Evolutionary conservation across 1,140 invertebrate species (phyloP).

Genomic region (Drosophila parabipectinata): DNA sequence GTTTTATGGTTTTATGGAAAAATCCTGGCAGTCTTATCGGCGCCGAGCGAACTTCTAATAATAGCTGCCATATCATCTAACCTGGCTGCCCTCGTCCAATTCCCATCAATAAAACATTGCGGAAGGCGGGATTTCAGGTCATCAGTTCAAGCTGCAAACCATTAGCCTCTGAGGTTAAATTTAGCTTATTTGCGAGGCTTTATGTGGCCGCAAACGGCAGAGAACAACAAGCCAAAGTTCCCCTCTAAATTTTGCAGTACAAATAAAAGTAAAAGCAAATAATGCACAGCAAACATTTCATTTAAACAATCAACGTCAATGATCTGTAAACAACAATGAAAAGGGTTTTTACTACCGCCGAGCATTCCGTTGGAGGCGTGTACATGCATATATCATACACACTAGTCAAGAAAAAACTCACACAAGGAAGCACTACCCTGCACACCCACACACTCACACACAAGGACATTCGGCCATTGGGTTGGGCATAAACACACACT

Average conservation of each 20-base stretch:
- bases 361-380: slow-evolving; percentile 63
- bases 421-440: slow-evolving; percentile 19
- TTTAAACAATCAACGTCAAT: slow-evolving; percentile 83
- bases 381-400: slow-evolving; percentile 69
- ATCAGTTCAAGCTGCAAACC: slow-evolving; percentile 37
- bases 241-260: slow-evolving; percentile 41
- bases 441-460: slow-evolving; percentile 8
- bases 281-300: slow-evolving; percentile 80
- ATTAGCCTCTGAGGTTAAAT: slow-evolving; percentile 48
- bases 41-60: slow-evolving; percentile 29
- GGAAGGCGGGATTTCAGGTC: slow-evolving; percentile 34
- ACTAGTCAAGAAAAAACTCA: slow-evolving; percentile 16
- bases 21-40: slow-evolving; percentile 8
- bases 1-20: slow-evolving; percentile 29
- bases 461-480: slow-evolving; percentile 59
- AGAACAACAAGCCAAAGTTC: slow-evolving; percentile 7
- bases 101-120: slow-evolving; percentile 74
- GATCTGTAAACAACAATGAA: slow-evolving; percentile 82
- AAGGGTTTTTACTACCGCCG: slow-evolving; percentile 61
- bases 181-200: slow-evolving; percentile 58
- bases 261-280: slow-evolving; percentile 74
- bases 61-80: slow-evolving; percentile 25
- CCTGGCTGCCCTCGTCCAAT: slow-evolving; percentile 33
- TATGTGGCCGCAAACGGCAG: slow-evolving; percentile 63
- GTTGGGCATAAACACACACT: slow-evolving; percentile 77